Evolutionary conservation across 1,140 invertebrate genomes (phyloP).

Genomic region (Vollenhovia emeryi): DNA sequence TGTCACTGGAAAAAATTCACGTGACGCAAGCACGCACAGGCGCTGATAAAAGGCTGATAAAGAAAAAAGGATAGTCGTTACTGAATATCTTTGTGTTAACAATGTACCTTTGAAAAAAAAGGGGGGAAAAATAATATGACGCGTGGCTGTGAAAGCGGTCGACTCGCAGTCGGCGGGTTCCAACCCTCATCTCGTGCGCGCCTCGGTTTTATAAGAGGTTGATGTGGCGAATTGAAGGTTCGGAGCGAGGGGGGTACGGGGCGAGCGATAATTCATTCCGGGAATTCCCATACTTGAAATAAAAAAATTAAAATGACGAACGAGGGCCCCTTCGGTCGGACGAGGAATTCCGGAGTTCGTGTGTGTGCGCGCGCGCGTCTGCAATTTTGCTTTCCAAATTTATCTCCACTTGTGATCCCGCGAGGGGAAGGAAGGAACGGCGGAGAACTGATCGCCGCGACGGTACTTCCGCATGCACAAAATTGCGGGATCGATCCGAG

Average conservation of each 20-base stretch:
- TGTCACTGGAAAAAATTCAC: background rate
- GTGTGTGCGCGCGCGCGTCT: too few species aligned
- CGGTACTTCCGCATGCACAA: conserved; percentile 37
- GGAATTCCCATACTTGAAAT: background rate
- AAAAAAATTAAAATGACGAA: background rate
- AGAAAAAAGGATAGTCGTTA: background rate
- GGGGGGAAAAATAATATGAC: background rate
- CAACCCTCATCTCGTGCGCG: background rate
- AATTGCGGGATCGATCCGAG: conserved; percentile 42
- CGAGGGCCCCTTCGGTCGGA: background rate
- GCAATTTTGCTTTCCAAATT: conserved; percentile 14
- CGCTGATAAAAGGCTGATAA: background rate
- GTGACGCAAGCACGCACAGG: background rate
- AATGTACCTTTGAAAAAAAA: background rate
- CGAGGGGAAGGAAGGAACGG: background rate
- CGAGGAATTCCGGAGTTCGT: background rate
- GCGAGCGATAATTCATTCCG: background rate
- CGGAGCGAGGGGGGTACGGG: background rate
- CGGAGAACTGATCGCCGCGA: background rate
- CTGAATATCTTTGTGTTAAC: background rate
- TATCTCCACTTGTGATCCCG: background rate
- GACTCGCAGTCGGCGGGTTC: background rate
- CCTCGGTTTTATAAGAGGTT: conserved; percentile 1
- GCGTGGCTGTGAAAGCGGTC: background rate
- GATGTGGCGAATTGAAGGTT: conserved; percentile 2